Evolutionary conservation across 2,888 invertebrate genomes (phyloP), one percentile per base, ranked within the genome.

Genomic region (Apamea epomidion): DNA sequence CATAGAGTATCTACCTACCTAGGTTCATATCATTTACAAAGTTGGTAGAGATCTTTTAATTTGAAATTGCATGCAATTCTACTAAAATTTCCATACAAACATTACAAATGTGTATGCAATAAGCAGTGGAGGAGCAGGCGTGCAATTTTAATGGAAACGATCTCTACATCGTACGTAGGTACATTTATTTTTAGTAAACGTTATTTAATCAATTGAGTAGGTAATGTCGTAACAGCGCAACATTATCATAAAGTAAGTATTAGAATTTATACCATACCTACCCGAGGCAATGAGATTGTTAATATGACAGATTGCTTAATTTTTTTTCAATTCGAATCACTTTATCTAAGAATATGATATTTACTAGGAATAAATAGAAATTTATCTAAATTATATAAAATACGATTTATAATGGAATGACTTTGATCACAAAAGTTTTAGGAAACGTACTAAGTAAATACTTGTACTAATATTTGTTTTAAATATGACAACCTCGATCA

Each of bases 361-460:
- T 82, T 83, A 83, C 84, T 86, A 87, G 74, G 42, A 89, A 89
- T 89, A 89, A 89, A 89, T 87, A 89, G 75, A 81, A 88, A 86
- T 80, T 80, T 87, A 83, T 81, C 84, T 89, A 87, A 89, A 83
- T 84, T 87, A 88, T 75, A 75, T 83, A 81, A 84, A 83, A 81
- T 78, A 84, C 81, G 58, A 86, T 84, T 74, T 86, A 86, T 90
- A 86, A 89, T 92, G 93, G 93, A 93, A 93, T 93, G 93, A 92
- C 88, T 91, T 91, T 87, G 90, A 93, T 93, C 93, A 93, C 93
- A 92, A 89, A 83, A 76, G 83, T 90, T 87, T 78, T 81, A 89
- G 83, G 86, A 82, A 87, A 86, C 79, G 42, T 77, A 72, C 62
- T 37, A 70, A 48, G 25, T 71, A 60, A 67, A 67, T 81, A 78